Evolutionary conservation across 2,797 vertebrate genomes (phyloP), one percentile per base, ranked within the genome.

Genomic region (Poeciliopsis turneri): DNA sequence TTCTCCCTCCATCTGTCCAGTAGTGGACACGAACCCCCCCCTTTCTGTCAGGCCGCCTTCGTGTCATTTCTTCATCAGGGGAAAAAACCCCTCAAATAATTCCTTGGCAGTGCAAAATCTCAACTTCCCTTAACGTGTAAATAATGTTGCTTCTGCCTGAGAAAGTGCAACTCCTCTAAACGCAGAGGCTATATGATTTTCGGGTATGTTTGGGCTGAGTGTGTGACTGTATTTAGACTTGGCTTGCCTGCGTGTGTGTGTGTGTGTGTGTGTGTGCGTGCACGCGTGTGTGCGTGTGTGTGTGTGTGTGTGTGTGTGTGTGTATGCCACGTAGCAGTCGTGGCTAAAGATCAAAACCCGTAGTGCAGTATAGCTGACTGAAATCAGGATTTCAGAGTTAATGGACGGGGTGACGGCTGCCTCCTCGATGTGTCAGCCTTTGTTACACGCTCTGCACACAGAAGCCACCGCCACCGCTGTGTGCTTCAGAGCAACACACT

Each of bases 341-440:
- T 55, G 51, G 75, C 46, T 64, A 66, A 76, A 83, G 78, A 71
- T 81, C 68, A 76, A 71, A 74, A 78, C 45, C 78, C 85, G 71
- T 78, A 77, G 83, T 61, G 87, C 81, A 80, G 72, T 75, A 7
- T 74, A 74, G 82, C 87, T 77, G 86, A 88, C 81, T 84, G 81
- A 84, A 93, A 92, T 92, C 87, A 55, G 90, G 84, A 92, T 93
- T 93, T 92, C 85, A 87, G 86, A 92, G 90, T 87, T 91, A 91
- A 92, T 87, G 92, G 92, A 92, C 83, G 75, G 81, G 84, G 87
- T 89, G 93, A 91, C 87, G 78, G 88, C 87, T 90, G 90, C 84
- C 86, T 92, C 90, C 88, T 85, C 88, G 1, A 91, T 79, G 76
- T 94, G 94, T 94, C 93, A 92, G 87, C 76, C 87, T 89, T 84